These are phyloP conservation scores for Lithophane semibrunnea DNA, from an alignment of 2,888 invertebrate genomes.

Conservation along the genomic window DNA sequence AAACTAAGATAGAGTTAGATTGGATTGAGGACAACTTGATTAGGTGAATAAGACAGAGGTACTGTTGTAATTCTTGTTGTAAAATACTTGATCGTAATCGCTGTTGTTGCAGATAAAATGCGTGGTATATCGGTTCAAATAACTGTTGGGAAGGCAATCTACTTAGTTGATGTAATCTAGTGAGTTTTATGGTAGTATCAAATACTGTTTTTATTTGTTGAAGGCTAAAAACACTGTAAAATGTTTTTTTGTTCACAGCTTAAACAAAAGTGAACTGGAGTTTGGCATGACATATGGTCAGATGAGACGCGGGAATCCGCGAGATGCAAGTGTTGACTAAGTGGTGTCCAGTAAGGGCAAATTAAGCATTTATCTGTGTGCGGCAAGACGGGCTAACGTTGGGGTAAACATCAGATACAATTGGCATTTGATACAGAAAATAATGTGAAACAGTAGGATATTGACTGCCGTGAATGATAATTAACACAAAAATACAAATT, in stretches of 20 bases:
- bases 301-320: not conserved
- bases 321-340: not conserved
- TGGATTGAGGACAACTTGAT: constrained; percentile 66
- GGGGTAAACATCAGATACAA: not conserved
- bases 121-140: constrained; percentile 43
- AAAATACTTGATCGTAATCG: constrained; percentile 36
- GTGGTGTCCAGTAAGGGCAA: not conserved
- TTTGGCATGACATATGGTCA: not conserved
- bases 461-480: not conserved
- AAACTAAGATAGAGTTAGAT: constrained; percentile 61
- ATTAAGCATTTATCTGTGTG: not conserved
- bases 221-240: not conserved
- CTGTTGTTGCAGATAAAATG: constrained; percentile 28
- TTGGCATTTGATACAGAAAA: constrained; percentile 4
- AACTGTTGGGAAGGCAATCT: constrained; percentile 30
- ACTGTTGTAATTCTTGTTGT: constrained; percentile 48
- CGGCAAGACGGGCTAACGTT: too few relatives aligned
- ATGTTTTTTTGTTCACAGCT: not conserved
- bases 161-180: constrained; percentile 27
- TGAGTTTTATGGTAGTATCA: constrained; percentile 21
- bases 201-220: constrained; percentile 17
- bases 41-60: constrained; percentile 55
- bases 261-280: not conserved
- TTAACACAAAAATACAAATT: not conserved
- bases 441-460: constrained; percentile 1